phyloP scores from a whole-genome alignment of 2,888 invertebrate genomes.

The Eumerus sabulonum region DNA sequence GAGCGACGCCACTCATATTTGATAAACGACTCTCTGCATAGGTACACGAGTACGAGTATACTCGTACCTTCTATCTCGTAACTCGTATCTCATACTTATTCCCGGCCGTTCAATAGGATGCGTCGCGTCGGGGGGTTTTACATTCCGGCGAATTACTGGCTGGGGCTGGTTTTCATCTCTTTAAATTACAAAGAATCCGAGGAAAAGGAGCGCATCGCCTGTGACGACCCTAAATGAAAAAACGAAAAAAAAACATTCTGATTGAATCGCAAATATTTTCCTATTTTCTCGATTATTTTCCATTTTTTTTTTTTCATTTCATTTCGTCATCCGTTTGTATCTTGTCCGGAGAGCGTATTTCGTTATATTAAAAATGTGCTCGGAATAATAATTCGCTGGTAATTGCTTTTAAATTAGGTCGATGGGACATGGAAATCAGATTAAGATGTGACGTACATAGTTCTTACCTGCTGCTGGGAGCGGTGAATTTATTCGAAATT shows the following conservation, averaged over 20 bases:
- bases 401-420: slow-evolving; percentile 69
- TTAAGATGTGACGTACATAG: slow-evolving; percentile 33
- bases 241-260: slow-evolving; percentile 39
- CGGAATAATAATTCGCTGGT: slow-evolving; percentile 66
- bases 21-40: slow-evolving; percentile 38
- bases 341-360: slow-evolving; percentile 19
- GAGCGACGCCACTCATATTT: slow-evolving; percentile 49
- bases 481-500: slow-evolving; percentile 31
- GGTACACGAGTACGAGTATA: background rate
- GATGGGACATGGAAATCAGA: slow-evolving; percentile 67
- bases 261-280: slow-evolving; percentile 58
- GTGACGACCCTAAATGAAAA: too few relatives aligned
- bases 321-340: background rate
- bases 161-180: slow-evolving; percentile 35
- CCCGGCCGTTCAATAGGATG: background rate
- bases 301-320: too few relatives aligned
- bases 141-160: slow-evolving; percentile 23
- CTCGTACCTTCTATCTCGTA: background rate
- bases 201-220: too few relatives aligned
- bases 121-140: slow-evolving; percentile 31
- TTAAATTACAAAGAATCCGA: slow-evolving; percentile 30
- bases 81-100: too few relatives aligned
- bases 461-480: slow-evolving; percentile 37
- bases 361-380: slow-evolving; percentile 65
- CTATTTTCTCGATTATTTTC: slow-evolving; percentile 15